Conservation (phyloP, 2,888 invertebrate species). For the Meiosimyza decipiens region DNA sequence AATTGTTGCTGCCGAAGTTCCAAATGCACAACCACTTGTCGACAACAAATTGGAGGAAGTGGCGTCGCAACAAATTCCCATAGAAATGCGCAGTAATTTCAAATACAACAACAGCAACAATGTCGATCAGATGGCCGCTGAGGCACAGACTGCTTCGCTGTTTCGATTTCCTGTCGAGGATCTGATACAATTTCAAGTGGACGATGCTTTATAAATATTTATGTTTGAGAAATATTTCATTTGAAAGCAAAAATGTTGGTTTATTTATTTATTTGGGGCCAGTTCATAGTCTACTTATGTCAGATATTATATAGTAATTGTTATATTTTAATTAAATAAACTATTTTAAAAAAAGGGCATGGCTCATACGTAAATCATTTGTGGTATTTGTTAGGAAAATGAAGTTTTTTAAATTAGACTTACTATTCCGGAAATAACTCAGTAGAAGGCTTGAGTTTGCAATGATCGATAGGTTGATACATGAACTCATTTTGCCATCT, state of each 20-base stretch:
- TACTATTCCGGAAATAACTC: too few relatives aligned
- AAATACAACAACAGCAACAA: slow-evolving; percentile 43
- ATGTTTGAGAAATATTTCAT: slow-evolving; percentile 12
- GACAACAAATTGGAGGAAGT: slow-evolving; percentile 41
- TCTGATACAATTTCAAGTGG: slow-evolving; percentile 63
- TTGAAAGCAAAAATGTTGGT: background rate
- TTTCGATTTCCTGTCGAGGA: slow-evolving; percentile 65
- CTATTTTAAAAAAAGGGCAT: too few relatives aligned
- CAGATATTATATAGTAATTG: too few relatives aligned
- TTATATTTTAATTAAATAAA: too few relatives aligned
- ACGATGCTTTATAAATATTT: slow-evolving; percentile 58
- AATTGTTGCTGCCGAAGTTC: slow-evolving; percentile 55
- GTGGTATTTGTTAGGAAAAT: too few relatives aligned
- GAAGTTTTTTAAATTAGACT: too few relatives aligned
- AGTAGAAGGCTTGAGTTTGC: too few relatives aligned
- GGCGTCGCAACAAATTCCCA: slow-evolving; percentile 40
- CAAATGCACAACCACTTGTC: background rate
- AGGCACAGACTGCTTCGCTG: slow-evolving; percentile 60
- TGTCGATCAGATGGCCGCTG: slow-evolving; percentile 59
- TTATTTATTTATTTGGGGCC: background rate
- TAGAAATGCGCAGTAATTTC: slow-evolving; percentile 40
- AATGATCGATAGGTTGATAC: too few relatives aligned
- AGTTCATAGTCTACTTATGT: background rate
- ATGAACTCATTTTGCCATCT: too few relatives aligned
- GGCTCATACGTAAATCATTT: too few relatives aligned